Percentiles rank a stretch among this genome's conserved stretches.
Evolutionary conservation across 2,888 invertebrate species (phyloP).

Genomic region (Nymphalis urticae): DNA sequence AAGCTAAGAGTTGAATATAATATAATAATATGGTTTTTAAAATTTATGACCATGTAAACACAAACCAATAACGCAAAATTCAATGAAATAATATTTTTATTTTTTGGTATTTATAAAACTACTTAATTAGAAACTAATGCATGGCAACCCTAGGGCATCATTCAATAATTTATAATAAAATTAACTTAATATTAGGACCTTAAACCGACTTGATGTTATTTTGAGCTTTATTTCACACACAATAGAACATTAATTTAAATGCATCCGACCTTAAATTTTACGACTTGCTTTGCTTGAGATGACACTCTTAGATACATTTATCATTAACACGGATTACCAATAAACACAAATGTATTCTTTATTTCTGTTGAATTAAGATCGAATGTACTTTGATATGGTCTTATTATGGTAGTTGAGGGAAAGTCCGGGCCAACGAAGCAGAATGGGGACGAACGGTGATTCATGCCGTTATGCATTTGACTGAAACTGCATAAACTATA

Average conservation of each 20-base stretch:
- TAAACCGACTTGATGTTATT: background rate
- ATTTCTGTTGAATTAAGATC: background rate
- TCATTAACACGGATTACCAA: background rate
- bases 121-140: too few relatives aligned
- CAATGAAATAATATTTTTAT: too few relatives aligned
- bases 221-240: background rate
- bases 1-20: background rate
- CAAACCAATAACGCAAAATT: too few relatives aligned
- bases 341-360: slow-evolving; percentile 1
- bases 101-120: too few relatives aligned
- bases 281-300: background rate
- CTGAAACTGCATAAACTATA: background rate
- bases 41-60: too few relatives aligned
- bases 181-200: too few relatives aligned
- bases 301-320: background rate
- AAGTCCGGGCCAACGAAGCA: slow-evolving; percentile 55
- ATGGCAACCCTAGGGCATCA: too few relatives aligned
- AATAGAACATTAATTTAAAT: background rate
- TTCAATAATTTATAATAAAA: too few relatives aligned
- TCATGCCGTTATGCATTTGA: slow-evolving; percentile 38
- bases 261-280: slow-evolving; percentile 6
- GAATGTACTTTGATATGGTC: slow-evolving; percentile 13
- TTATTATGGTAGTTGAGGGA: slow-evolving; percentile 44
- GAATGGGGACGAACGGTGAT: slow-evolving; percentile 52
- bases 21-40: too few relatives aligned